Base-by-base conservation (phyloP, 2,797 vertebrate genomes). In the Arctocebus calabarensis region DNA sequence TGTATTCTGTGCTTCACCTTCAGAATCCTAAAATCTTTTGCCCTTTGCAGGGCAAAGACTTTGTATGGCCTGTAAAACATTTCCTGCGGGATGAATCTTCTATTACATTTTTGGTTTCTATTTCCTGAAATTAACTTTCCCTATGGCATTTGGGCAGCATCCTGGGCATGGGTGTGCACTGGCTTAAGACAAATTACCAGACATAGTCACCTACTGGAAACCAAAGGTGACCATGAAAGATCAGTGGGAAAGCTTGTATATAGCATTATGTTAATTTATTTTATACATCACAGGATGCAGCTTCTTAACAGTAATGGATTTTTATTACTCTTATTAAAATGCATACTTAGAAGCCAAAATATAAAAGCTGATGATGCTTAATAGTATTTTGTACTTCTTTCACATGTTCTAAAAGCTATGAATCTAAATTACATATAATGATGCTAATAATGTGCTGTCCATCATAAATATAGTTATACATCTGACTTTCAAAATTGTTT, bases 271-370 rank as follows among this genome's bases (percentile, higher is more conserved):
- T 84, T 96, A 92, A 92, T 82, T 94, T 82, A 88, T 86, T 93
- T 94, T 81, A 94, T 82, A 81, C 34, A 59, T 79, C 37, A 48
- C 20, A 93, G 13, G 6, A n/a, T 88, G 90, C 27, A 57, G 32
- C 43, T 91, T 94, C 48, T 86, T 29, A 79, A 25, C 59, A 84
- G 84, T 84, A 94, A 83, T 43, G 84, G 25, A 59, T 57, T 94
- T 95, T 97, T 95, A 96, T 94, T 88, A 52, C 52, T 40, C 20
- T 95, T 90, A 94, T 94, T 93, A 92, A 66, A 96, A 90, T 93
- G 29, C 13, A 64, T 75, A 57, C 29, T 66, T 82, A 91, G 34
- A 95, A 95, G 68, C 17, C 86, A 68, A 93, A 91, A 85, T 16
- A 79, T 88, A 94, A 96, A 90, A 97, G 20, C 6, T 0, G 1